phyloP scores from a whole-genome alignment of 2,888 invertebrate species.

The Belgica antarctica region DNA sequence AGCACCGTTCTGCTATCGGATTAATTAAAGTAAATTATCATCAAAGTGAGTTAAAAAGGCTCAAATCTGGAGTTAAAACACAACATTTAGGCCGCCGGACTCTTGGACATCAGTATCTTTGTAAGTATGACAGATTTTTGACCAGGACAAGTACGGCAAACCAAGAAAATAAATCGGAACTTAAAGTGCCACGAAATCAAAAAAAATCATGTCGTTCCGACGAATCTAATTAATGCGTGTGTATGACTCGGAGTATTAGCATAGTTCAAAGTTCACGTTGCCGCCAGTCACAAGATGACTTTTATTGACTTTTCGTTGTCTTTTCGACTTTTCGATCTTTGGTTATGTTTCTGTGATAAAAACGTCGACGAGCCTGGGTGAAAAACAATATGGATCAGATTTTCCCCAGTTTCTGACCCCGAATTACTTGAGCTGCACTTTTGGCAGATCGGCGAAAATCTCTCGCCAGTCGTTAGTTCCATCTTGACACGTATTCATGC shows the following conservation, averaged over 20 bases:
- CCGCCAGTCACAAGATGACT: not conserved
- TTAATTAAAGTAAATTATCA: constrained; percentile 13
- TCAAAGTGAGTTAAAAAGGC: not conserved
- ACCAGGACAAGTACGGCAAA: not conserved
- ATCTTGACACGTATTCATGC: constrained; percentile 33
- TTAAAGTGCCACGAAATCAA: constrained; percentile 39
- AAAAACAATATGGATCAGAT: constrained; percentile 42
- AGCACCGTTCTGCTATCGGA: too few species aligned
- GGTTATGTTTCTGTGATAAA: constrained; percentile 36
- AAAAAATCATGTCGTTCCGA: constrained; percentile 15
- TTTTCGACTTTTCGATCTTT: constrained; percentile 17
- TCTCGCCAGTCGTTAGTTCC: too few species aligned
- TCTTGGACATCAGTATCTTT: constrained; percentile 43
- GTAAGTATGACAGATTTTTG: constrained; percentile 12
- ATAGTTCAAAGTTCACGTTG: constrained; percentile 13
- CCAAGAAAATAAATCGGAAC: not conserved
- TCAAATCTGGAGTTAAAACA: constrained; percentile 27
- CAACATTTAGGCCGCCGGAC: constrained; percentile 37
- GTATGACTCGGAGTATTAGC: constrained; percentile 6
- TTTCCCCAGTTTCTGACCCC: not conserved
- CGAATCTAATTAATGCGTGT: constrained; percentile 1
- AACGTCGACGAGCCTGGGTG: too few species aligned
- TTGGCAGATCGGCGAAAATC: too few species aligned
- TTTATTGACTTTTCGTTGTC: not conserved
- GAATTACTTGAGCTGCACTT: too few species aligned